phyloP scores from a whole-genome alignment of 2,797 vertebrate genomes.

The Onychomys arenicola region DNA sequence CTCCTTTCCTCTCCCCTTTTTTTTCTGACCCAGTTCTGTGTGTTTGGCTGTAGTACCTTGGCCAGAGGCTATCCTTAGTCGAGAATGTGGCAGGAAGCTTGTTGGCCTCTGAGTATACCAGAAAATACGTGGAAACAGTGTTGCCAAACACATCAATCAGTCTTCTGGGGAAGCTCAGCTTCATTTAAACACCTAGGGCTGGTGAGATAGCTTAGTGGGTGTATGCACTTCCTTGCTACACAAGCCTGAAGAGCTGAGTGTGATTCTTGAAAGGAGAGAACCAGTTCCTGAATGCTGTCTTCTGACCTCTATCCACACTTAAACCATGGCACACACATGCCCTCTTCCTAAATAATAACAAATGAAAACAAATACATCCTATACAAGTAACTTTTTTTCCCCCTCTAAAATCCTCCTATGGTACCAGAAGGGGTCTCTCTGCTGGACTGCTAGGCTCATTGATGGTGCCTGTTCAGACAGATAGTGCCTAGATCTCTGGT shows the following conservation, averaged over 20 bases:
- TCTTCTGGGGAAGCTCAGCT: background rate
- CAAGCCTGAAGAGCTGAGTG: background rate
- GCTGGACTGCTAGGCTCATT: background rate
- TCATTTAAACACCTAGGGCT: background rate
- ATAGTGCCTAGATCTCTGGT: background rate
- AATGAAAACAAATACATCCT: background rate
- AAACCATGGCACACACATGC: background rate
- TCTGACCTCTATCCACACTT: background rate
- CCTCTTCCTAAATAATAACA: background rate
- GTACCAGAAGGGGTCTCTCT: background rate
- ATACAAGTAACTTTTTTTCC: background rate
- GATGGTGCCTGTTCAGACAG: background rate
- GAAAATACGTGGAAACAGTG: constrained; percentile 9
- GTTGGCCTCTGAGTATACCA: background rate
- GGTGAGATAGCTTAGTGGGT: background rate
- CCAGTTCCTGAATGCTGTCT: background rate
- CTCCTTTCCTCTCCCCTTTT: background rate
- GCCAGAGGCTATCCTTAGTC: background rate
- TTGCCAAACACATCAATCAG: background rate
- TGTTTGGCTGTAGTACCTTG: constrained; percentile 22
- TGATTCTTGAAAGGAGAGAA: background rate
- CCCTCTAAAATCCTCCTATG: background rate
- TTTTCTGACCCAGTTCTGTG: constrained; percentile 40
- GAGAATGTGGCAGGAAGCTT: background rate
- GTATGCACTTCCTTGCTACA: background rate